phyloP scores from a whole-genome alignment of 2,888 invertebrate genomes.

The Tryphoninae sp. region DNA sequence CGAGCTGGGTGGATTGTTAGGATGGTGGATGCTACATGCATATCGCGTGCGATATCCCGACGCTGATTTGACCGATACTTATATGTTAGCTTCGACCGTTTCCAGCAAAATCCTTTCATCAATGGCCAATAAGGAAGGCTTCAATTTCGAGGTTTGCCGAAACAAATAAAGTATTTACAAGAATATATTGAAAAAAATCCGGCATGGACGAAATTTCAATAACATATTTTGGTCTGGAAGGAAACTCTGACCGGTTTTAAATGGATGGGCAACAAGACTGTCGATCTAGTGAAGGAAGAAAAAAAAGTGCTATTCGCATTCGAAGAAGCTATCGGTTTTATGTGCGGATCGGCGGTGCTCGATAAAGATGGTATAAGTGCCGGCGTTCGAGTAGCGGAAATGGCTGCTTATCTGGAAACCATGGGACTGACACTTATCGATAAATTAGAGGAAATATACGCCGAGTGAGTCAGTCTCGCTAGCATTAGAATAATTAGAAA shows the following conservation, averaged over 20 bases:
- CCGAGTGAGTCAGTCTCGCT: constrained; percentile 81
- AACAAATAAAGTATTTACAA: not conserved
- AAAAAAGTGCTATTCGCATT: constrained; percentile 95
- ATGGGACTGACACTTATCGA: constrained; percentile 84
- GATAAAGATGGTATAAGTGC: constrained; percentile 99
- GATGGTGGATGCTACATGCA: constrained; percentile 94
- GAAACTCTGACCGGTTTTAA: constrained; percentile 99
- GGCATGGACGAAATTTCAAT: not conserved
- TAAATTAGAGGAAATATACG: constrained; percentile 90
- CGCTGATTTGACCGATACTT: constrained; percentile 84
- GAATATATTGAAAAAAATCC: not conserved
- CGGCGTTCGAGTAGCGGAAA: constrained; percentile 89
- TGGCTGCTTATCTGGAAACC: constrained; percentile 87
- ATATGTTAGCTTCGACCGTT: constrained; percentile 96
- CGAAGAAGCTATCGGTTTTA: constrained; percentile 99
- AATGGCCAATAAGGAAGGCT: constrained; percentile 91
- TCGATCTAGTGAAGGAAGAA: constrained; percentile 87
- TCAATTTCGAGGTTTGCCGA: constrained; percentile 84
- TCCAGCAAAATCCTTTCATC: constrained; percentile 96
- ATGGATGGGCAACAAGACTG: constrained; percentile 97
- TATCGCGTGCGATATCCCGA: constrained; percentile 82
- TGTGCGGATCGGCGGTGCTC: constrained; percentile 93
- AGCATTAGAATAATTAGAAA: not conserved
- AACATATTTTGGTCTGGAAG: constrained; percentile 80
- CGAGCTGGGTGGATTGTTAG: constrained; percentile 95